Evolutionary conservation across 2,113 vertebrate species (phyloP), one percentile per base, ranked within the genome.

Genomic region (Limnothrissa miodon): DNA sequence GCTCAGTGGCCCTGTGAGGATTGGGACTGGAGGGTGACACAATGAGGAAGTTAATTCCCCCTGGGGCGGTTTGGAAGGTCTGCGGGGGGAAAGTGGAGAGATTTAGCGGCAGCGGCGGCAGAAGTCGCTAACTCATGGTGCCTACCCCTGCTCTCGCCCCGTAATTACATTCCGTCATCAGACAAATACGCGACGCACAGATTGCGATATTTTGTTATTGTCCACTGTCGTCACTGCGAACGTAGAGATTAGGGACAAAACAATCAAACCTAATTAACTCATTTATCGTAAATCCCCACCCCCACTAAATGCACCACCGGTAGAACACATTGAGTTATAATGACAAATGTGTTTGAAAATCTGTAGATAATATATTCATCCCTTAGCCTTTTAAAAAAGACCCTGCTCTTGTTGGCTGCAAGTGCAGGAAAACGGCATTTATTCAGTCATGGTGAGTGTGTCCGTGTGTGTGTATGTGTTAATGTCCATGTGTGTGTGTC

Each of bases 201-300:
- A 89, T 89, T 88, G 87, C 78, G 83, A 81, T 83, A 79, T 82
- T 81, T 56, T 45, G 19, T 78, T 45, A 86, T 88, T 87, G 88
- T 88, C 83, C 39, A 39, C 39, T 33, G 81, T 83, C 45, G 85
- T 81, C 42, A 79, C 87, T 89, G 88, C 70, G 81, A 88, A 86
- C 83, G 62, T 79, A 51, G 78, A 87, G 87, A 89, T 90, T 89
- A 88, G 87, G 62, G 2, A 45, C 45, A 79, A 87, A 87, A 88
- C 90, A 90, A 89, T 90, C 74, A 88, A 82, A 84, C 83, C 82
- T 88, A 90, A 90, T 90, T 88, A 90, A 86, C 86, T 89, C 85
- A 83, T 88, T 88, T 85, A 80, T 85, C 84, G 39, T 44, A 82
- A 86, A 86, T 85, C 85, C 70, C 80, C 83, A 45, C 85, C 13